Base-by-base conservation (phyloP, 2,797 vertebrate genomes). In the Melanotaenia boesemani region DNA sequence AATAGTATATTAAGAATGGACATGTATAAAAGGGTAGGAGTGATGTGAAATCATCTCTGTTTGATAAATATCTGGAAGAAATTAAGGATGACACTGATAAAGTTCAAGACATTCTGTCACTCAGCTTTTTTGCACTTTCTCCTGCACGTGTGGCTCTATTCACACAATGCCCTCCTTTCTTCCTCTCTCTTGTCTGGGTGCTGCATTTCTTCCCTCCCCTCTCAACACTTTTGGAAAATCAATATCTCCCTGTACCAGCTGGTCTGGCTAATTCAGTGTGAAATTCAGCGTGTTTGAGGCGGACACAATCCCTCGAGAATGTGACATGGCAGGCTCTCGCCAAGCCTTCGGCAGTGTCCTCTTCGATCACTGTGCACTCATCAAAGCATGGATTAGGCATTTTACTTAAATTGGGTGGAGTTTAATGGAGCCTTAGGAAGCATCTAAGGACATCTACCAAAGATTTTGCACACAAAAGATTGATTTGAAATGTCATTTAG, bases 211-310 rank as follows among this genome's bases (percentile, higher is more conserved):
- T 84, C 77, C 79, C 72, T 81, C 60, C 74, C 59, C 69, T 82
- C 81, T 89, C 79, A 82, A 83, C 84, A 82, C 74, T 62, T 76
- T 82, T 72, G 77, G 85, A 91, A 91, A 94, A 92, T 94, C 89
- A 89, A 93, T 93, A 93, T 93, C 91, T 93, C 85, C 79, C 79
- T 73, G 72, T 84, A 91, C 88, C 91, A 92, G 91, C 89, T 92
- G 87, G 85, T 82, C 88, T 71, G 85, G 79, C 85, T 93, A 92
- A 93, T 93, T 90, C 83, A 79, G 80, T 91, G 92, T 94, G 93
- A 93, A 93, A 93, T 91, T 88, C 74, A 75, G 82, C 83, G 88
- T 88, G 86, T 89, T 89, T 91, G 89, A 90, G 89, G 87, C 60
- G 28, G 74, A 56, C 80, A 79, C 72, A 82, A 84, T 91, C 88